Evolutionary conservation across 2,113 vertebrate genomes (phyloP).

Genomic region (Vicugna pacos): DNA sequence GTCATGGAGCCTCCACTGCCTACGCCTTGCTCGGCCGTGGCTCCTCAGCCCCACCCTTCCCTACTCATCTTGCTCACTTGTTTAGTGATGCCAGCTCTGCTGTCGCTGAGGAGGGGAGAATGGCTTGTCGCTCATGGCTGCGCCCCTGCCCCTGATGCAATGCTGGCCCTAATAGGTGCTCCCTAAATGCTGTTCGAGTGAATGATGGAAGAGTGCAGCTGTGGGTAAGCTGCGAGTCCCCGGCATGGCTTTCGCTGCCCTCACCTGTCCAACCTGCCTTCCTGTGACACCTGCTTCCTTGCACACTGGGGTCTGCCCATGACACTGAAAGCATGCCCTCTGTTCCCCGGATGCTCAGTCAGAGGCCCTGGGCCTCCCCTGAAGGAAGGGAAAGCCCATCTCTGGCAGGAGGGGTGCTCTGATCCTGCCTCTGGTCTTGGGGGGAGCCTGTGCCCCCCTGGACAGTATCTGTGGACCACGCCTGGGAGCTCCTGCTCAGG

Average conservation of each 20-base stretch:
- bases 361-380: background rate
- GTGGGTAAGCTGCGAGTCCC: background rate
- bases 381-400: background rate
- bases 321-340: background rate
- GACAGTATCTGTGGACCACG: background rate
- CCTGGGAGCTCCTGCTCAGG: background rate
- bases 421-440: background rate
- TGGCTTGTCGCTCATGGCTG: background rate
- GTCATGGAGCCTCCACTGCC: background rate
- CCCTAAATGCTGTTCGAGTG: too few species aligned
- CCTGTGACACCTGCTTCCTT: background rate
- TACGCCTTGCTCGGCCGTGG: background rate
- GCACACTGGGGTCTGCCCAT: background rate
- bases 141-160: too few species aligned
- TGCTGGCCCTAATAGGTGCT: background rate
- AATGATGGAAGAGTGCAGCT: background rate
- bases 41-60: rapidly evolving
- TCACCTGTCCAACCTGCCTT: rapidly evolving
- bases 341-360: background rate
- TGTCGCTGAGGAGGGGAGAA: background rate
- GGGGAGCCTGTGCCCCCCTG: rapidly evolving
- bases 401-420: background rate
- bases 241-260: rapidly evolving
- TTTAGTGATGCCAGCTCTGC: too few species aligned
- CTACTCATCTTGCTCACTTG: rapidly evolving